Base-by-base conservation (phyloP, 2,797 vertebrate genomes). In the Gambusia yucatana region DNA sequence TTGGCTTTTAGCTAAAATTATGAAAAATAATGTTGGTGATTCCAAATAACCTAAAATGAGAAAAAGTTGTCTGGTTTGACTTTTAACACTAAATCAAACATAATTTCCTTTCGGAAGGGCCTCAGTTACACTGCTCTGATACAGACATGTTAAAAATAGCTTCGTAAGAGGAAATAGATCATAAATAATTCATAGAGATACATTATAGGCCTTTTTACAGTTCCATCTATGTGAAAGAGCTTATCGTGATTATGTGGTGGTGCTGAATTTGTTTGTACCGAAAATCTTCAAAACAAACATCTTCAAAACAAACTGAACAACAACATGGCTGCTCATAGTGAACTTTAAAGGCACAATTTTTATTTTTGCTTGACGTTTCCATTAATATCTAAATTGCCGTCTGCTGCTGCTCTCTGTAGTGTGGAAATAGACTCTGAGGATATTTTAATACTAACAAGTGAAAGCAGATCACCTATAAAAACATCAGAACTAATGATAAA, bases 181-280 rank as follows among this genome's bases (percentile, higher is more conserved):
- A 82, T 92, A 44, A 91, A 89, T 92, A 84, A 94, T 86, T 83
- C 43, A 94, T 39, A 46, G 57, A 47, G 72, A 77, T 14, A 43
- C n/a, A 82, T 33, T 44, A 71, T 16, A 80, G 33, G 50, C 57
- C 52, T 84, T 86, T 75, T 80, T 76, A 74, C 33, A 70, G 77
- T 82, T 83, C 9, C 33, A 77, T 16, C 77, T 73, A 86, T 77
- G 46, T 81, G 59, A 50, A 84, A 44, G 77, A 2, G 59, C 80
- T 87, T 78, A 20, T 44, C 43, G 7, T 28, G 43, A 28, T 46
- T 28, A 28, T 28, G 13, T 30, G 43, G 22, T 46, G 43, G 46
- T 46, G 39, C 39, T 22, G 36, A 4, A 36, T 65, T 69, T 43
- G 39, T 69, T 70, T 71, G 6, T 71, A 13, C 14, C 3, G 14